phyloP scores from a whole-genome alignment of 2,888 invertebrate genomes.

The Caradrina clavipalpis region DNA sequence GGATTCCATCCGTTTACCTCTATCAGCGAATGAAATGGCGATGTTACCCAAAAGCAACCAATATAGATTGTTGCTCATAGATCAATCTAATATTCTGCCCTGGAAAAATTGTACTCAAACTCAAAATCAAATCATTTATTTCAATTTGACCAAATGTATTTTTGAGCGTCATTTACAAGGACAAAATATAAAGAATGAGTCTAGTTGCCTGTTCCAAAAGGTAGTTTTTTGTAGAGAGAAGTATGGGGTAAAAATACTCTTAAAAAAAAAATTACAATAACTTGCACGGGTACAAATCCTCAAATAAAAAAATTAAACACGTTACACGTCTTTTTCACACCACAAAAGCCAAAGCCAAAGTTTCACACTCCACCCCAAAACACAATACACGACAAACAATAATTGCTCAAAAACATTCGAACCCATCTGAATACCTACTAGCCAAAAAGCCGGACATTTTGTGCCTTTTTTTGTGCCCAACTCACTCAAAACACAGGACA shows the following conservation, averaged over 20 bases:
- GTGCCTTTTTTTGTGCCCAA: conserved; percentile 11
- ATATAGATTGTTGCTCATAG: neutral
- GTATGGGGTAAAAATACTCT: no score
- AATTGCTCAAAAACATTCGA: conserved; percentile 31
- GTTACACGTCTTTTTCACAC: neutral
- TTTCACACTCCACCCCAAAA: neutral
- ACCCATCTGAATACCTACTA: conserved; percentile 1
- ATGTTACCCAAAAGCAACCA: neutral
- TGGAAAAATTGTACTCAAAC: no score
- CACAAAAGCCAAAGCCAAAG: neutral
- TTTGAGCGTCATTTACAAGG: no score
- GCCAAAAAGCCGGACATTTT: conserved; percentile 21
- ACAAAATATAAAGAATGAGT: no score
- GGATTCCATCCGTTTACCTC: no score
- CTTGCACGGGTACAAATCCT: no score
- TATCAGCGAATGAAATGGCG: neutral
- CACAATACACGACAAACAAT: conserved; percentile 47
- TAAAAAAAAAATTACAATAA: no score
- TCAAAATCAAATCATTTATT: no score
- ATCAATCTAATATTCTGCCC: neutral
- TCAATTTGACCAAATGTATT: no score
- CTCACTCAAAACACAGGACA: conserved; percentile 44
- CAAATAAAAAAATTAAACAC: no score
- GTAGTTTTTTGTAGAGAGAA: no score
- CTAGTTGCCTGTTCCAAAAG: no score